Base-by-base conservation (phyloP, 2,888 invertebrate genomes). In the Coleophora flavipennella region DNA sequence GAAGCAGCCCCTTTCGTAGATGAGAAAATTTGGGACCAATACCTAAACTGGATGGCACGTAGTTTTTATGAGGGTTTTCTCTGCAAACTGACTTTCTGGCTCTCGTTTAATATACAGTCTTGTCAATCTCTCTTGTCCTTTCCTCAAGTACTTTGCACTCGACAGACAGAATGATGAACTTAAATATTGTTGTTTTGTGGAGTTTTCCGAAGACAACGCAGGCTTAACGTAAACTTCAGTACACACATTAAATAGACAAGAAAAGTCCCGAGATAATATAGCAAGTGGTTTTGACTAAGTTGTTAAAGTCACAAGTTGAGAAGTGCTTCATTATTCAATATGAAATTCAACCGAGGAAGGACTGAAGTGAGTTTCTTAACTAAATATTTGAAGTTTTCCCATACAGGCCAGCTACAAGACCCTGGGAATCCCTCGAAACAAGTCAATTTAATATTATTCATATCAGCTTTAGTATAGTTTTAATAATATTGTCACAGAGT, bases 281-380 rank as follows among this genome's bases (percentile, higher is more conserved):
- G 67, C 63, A 64, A 72, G 70, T 69, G 64, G 69, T 69, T 62
- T 75, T 67, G 67, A 70, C 62, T 66, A 67, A 80, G 68, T 77
- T 71, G 73, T 73, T 77, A 65, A 72, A 80, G 74, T 75, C 72
- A 64, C 73, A 71, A 77, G 70, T 73, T 71, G 65, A 57, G 62
- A 76, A 74, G 76, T 77, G 72, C 69, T 81, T 78, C 80, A 81
- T 79, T 80, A 83, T 83, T 81, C 77, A 78, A 76, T 78, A 83
- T 79, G 73, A 79, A 75, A 81, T 78, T 77, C 71, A 69, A 67
- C 74, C 61, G 66, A 67, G 65, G 63, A 69, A 73, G 69, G 74
- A 75, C 74, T 66, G 59, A 60, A 63, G 62, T 69, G 67, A 81
- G 74, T 81, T 77, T 58, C 54, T 62, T 77, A 79, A 79, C 77